Evolutionary conservation across 2,888 invertebrate genomes (phyloP), one percentile per base, ranked within the genome.

Genomic region (Glaucopsyche alexis): DNA sequence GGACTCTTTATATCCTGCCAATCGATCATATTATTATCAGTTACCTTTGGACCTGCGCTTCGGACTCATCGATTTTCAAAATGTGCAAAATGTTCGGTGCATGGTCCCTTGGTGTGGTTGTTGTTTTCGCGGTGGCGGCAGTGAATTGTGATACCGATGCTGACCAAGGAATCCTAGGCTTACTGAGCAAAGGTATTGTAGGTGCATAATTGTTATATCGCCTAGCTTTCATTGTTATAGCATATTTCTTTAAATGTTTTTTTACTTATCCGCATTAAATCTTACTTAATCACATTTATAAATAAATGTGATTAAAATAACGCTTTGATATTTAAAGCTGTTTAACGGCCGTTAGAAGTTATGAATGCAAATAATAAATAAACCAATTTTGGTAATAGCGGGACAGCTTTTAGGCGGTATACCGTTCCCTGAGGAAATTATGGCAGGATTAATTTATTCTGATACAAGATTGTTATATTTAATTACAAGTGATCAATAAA

Each of bases 1-100:
- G 86, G 88, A 88, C 85, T 86, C 88, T 91, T 92, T 93, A 93
- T 90, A 93, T 91, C 92, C 91, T 91, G 89, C 81, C 83, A 81
- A 81, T 85, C 82, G 82, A 79, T 79, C 84, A 84, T 83, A 85
- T 79, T 79, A 79, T 74, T 82, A 90, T 85, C 93, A 93, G 91
- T 93, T 87, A 87, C 82, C 83, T 81, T 77, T 81, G 75, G 79
- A 82, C 86, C 55, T 38, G 74, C 83, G 77, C 79, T 83, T 87
- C 79, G 78, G 73, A 70, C 78, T 73, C 79, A 81, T 77, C 77
- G 77, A 52, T 72, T 69, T 72, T 75, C 78, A 86, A 82, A 78
- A 91, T 92, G 93, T 91, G 87, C 79, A 84, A 85, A 81, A 91
- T 89, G 83, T 78, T 90, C 16, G 85, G 83, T 75, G 81, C 91